Evolutionary conservation across 1,140 invertebrate genomes (phyloP), one percentile per base, ranked within the genome.

Genomic region (Tachypleus tridentatus): DNA sequence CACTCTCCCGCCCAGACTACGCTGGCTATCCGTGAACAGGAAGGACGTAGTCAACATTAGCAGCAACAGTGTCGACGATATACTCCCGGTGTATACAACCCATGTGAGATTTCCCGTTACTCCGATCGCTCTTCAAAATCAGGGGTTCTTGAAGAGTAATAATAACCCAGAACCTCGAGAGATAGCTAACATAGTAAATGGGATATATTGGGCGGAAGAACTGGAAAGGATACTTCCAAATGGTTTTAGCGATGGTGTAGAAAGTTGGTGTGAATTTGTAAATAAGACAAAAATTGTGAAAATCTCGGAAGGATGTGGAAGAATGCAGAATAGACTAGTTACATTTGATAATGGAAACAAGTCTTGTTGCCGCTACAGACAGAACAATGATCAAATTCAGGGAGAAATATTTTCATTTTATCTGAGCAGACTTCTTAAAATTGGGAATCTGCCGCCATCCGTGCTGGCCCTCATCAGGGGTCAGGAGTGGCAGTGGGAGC

Each of bases 341-440:
- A 86, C 84, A 2, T 88, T 91, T 69, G 81, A 82, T 63, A 87
- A 89, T 74, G 87, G 87, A 0, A 80, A 82, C 7, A 73, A 64
- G 59, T 73, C 89, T 5, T 93, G 90, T 73, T 87, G 87, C 0
- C 79, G 89, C 49, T 92, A 93, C 74, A 81, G 90, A 58, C 86
- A 91, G 69, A 93, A 93, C 72, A 87, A 86, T 29, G 89, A 93
- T 73, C 89, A 93, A 76, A 91, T 93, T 58, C 89, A 92, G 77
- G 90, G 90, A 6, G 90, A 93, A 75, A 83, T 92, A 3, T 92
- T 89, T 77, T 89, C 87, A 71, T 92, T 89, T 73, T 89, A 89
- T 72, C 78, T 93, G 10, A 86, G 85, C 4, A 83, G 83, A 59
- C 70, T 89, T 5, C 74, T 93, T 9, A 83, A 85, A 60, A 80